Evolutionary conservation across 2,888 invertebrate species (phyloP), one percentile per base, ranked within the genome.

Genomic region (Pogonocherus hispidulus): DNA sequence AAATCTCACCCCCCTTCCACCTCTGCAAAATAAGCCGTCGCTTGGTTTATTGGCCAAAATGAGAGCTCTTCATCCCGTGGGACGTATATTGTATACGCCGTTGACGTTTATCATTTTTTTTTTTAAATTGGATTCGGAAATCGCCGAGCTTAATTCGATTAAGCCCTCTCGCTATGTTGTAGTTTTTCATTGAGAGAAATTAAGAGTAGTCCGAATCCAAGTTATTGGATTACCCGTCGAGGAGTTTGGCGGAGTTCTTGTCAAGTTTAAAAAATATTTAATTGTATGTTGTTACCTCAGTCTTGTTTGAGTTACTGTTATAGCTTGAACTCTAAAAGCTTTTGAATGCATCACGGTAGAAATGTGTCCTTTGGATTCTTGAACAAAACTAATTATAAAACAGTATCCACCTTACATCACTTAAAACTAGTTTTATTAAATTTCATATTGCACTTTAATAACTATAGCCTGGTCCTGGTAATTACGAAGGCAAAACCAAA

Each of bases 31-130:
- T 9, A 6, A 32, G 32, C 32, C 32, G 4, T 11, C 32, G 23
- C 23, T 6, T n/a, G 3, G 23, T 6, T 23, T 23, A 23, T 23
- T 4, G 23, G 23, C 23, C 3, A 3, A 23, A 23, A 23, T 6
- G 23, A 23, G 23, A 23, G 3, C 32, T 32, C 32, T 32, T 6
- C 32, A 11, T 11, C 32, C 32, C 32, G 32, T 11, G 52, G 52
- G 52, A 32, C 19, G 52, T 52, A 52, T 52, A 32, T 27, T 52
- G 52, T 27, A 52, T 32, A 32, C 52, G 52, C 16, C 52, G 52
- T 52, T 35, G 52, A 52, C 52, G 52, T 52, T 52, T 35, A 52
- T 52, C 18, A 52, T 52, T 52, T n/a, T n/a, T n/a, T n/a, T 52
- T 32, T 52, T 52, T 52, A 52, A 52, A 52, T 52, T 52, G 52